Evolutionary conservation across 1,140 invertebrate species (phyloP).

Genomic region (Micrasema minimum): DNA sequence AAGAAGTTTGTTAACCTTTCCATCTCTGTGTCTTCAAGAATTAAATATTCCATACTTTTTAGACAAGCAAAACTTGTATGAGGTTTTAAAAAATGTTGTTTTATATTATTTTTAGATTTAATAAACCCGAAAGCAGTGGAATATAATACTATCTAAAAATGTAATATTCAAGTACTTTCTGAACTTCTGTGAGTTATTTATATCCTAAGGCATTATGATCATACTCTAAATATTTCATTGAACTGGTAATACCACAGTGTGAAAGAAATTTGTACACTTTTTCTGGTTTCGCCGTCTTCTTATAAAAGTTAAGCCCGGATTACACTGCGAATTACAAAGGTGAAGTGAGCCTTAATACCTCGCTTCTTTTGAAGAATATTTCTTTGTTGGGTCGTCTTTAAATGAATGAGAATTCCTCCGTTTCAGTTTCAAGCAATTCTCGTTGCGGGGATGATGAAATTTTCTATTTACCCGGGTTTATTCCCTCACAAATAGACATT

Average conservation of each 20-base stretch:
- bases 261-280: constrained; percentile 4
- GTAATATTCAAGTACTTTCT: too few relatives aligned
- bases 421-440: constrained; percentile 27
- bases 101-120: too few relatives aligned
- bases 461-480: constrained; percentile 25
- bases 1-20: too few relatives aligned
- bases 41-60: too few relatives aligned
- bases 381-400: constrained; percentile 26
- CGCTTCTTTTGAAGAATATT: constrained; percentile 26
- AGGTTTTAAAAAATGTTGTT: too few relatives aligned
- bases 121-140: too few relatives aligned
- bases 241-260: not conserved
- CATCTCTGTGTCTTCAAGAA: too few relatives aligned
- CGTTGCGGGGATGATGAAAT: constrained; percentile 32
- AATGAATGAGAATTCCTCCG: constrained; percentile 31
- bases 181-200: too few relatives aligned
- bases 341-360: constrained; percentile 30
- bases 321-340: constrained; percentile 31
- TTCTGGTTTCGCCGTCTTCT: constrained; percentile 1
- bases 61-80: too few relatives aligned
- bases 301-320: constrained; percentile 33
- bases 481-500: constrained; percentile 28
- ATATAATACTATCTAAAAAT: too few relatives aligned
- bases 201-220: too few relatives aligned
- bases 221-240: too few relatives aligned